These are phyloP conservation scores for Abrostola tripartita DNA, from an alignment of 2,888 invertebrate genomes.

Conservation along the genomic window DNA sequence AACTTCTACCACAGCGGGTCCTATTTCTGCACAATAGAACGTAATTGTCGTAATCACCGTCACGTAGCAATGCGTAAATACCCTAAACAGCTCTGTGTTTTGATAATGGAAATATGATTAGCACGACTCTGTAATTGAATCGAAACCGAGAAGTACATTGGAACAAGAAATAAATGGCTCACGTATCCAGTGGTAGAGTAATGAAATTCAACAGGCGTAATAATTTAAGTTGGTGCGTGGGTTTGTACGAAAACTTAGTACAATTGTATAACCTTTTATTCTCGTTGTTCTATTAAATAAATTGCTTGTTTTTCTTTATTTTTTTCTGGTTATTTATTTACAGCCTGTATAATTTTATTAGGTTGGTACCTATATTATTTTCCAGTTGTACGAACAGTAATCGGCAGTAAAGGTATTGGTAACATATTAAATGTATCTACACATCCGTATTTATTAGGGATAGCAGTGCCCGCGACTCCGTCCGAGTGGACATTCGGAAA, in stretches of 20 bases:
- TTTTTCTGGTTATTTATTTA: neutral
- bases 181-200: constrained; percentile 41
- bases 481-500: too few species aligned
- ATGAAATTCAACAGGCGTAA: constrained; percentile 47
- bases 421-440: too few species aligned
- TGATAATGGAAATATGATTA: constrained; percentile 58
- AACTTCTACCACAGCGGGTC: constrained; percentile 11
- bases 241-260: constrained; percentile 30
- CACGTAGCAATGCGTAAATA: constrained; percentile 53
- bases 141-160: constrained; percentile 44
- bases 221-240: constrained; percentile 49
- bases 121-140: constrained; percentile 59
- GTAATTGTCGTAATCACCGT: constrained; percentile 46
- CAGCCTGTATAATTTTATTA: too few species aligned
- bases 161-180: constrained; percentile 41
- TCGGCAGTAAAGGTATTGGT: too few species aligned
- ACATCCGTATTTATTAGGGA: too few species aligned
- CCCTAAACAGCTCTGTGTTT: constrained; percentile 39
- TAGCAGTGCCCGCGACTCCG: too few species aligned
- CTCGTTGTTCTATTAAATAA: constrained; percentile 37
- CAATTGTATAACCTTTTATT: constrained; percentile 21
- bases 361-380: too few species aligned
- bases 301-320: constrained; percentile 20
- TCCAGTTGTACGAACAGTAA: too few species aligned
- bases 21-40: constrained; percentile 29